Evolutionary conservation across 2,888 invertebrate species (phyloP).

Genomic region (Phengaris arion): DNA sequence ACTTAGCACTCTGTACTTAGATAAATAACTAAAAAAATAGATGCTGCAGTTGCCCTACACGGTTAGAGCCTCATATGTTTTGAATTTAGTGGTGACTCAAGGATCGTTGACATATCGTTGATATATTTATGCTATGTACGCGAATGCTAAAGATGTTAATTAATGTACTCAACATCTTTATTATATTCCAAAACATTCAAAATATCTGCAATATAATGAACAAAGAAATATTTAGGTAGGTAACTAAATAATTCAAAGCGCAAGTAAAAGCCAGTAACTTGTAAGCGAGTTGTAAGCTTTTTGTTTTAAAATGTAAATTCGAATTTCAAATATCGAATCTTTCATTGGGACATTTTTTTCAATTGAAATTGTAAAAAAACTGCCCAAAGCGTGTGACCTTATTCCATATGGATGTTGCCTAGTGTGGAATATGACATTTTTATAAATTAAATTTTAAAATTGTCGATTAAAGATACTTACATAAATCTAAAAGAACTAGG

Average conservation of each 20-base stretch:
- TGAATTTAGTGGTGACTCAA: too few relatives aligned
- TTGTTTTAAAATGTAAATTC: too few relatives aligned
- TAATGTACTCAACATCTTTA: neutral
- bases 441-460: too few relatives aligned
- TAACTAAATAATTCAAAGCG: neutral
- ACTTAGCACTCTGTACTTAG: too few relatives aligned
- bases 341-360: neutral
- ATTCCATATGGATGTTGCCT: neutral
- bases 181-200: neutral
- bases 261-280: neutral
- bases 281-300: too few relatives aligned
- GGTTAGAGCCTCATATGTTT: too few relatives aligned
- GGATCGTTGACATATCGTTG: neutral
- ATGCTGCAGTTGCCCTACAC: too few relatives aligned
- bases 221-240: neutral
- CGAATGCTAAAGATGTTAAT: neutral
- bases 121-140: neutral
- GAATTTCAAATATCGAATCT: neutral
- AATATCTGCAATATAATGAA: neutral
- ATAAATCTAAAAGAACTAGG: too few relatives aligned
- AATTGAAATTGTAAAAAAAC: neutral
- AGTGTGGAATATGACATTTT: too few relatives aligned
- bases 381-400: neutral
- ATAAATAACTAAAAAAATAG: too few relatives aligned
- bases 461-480: too few relatives aligned